phyloP scores from a whole-genome alignment of 2,113 vertebrate genomes.

The Solenodon paradoxus region DNA sequence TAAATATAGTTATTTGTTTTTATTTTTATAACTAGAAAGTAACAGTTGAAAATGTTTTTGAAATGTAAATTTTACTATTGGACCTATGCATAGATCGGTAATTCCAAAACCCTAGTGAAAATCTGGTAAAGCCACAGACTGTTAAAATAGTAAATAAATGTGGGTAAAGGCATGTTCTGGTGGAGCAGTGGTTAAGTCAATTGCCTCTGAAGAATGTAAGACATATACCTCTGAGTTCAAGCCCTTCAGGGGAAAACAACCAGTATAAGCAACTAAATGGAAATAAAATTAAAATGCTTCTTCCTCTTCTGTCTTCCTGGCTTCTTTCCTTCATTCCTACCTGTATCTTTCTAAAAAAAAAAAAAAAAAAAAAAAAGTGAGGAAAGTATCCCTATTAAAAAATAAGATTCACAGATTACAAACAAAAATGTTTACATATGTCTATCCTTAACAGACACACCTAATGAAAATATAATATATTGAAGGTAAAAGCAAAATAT shows the following conservation, averaged over 20 bases:
- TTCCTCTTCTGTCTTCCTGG: too few species aligned
- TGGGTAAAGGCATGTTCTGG: too few species aligned
- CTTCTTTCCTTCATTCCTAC: too few species aligned
- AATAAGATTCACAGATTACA: background rate
- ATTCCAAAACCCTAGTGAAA: background rate
- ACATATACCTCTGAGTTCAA: too few species aligned
- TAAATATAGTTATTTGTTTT: background rate
- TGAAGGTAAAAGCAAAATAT: background rate
- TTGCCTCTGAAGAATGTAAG: too few species aligned
- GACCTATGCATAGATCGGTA: background rate
- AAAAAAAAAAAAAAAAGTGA: too few species aligned
- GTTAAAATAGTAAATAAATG: background rate
- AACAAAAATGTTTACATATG: background rate
- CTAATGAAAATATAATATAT: background rate
- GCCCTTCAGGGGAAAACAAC: too few species aligned
- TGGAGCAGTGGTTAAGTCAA: too few species aligned
- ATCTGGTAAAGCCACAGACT: background rate
- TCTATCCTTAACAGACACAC: background rate
- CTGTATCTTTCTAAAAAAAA: too few species aligned
- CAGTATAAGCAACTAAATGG: too few species aligned
- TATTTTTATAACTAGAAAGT: constrained; percentile 3
- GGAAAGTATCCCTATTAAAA: background rate
- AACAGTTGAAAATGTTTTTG: background rate
- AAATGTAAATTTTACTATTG: background rate
- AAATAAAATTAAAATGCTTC: too few species aligned